phyloP scores from a whole-genome alignment of 2,888 invertebrate genomes.

The Cetonia aurata region DNA sequence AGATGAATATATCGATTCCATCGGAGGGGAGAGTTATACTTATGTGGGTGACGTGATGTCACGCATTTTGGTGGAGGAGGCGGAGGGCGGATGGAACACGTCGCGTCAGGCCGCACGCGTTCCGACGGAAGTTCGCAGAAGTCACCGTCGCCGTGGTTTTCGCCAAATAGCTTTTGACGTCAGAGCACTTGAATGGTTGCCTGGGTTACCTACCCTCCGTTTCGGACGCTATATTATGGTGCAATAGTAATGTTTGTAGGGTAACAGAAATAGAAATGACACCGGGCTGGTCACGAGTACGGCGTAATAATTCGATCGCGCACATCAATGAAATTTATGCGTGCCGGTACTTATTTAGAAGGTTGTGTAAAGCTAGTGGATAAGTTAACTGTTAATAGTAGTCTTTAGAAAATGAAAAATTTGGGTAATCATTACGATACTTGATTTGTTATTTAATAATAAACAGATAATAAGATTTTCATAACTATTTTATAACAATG shows the following conservation, averaged over 20 bases:
- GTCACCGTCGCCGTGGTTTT: slow-evolving; percentile 56
- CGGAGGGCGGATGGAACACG: slow-evolving; percentile 18
- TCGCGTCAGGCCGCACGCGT: slow-evolving; percentile 52
- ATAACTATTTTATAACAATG: no score
- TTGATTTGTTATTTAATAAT: no score
- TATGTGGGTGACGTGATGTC: slow-evolving; percentile 59
- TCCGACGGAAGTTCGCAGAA: slow-evolving; percentile 55
- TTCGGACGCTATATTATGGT: slow-evolving; percentile 53
- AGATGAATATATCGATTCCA: slow-evolving; percentile 54
- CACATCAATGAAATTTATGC: slow-evolving; percentile 41
- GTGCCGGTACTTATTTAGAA: neutral
- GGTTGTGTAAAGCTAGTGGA: no score
- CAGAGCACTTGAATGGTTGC: slow-evolving; percentile 61
- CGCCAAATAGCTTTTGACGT: slow-evolving; percentile 60
- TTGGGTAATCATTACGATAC: no score
- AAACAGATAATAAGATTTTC: no score
- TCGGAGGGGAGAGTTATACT: slow-evolving; percentile 39
- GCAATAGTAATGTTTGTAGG: slow-evolving; percentile 44
- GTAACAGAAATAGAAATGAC: slow-evolving; percentile 41
- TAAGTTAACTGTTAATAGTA: no score
- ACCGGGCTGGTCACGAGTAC: slow-evolving; percentile 12
- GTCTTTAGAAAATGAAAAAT: no score
- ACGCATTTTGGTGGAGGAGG: slow-evolving; percentile 53
- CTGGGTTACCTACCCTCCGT: slow-evolving; percentile 55
- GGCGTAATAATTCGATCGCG: slow-evolving; percentile 39